Base-by-base conservation (phyloP, 2,797 vertebrate species). In the Garrulus glandarius region DNA sequence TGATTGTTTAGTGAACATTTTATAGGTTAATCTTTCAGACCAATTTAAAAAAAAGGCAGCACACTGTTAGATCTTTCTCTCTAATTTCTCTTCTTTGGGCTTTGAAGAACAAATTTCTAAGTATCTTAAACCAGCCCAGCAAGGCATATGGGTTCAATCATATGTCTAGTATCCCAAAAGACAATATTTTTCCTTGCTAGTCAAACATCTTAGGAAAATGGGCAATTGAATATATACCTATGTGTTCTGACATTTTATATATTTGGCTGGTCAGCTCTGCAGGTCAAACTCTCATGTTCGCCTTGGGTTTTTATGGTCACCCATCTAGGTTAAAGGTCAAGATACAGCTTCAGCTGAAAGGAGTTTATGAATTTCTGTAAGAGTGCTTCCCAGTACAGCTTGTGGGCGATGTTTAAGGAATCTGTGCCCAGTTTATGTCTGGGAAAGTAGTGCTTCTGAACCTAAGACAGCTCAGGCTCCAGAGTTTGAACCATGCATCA, bases 201-300 rank as follows among this genome's bases (percentile, higher is more conserved):
- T 70, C 24, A 78, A 50, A 37, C 20, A 47, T 34, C 44, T 23
- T 11, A 79, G 65, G 55, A 34, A 76, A 89, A 49, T 1, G 15
- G 34, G 9, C 36, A 55, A 6, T 41, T 87, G 18, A 6, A 21
- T 17, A 15, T 27, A 17, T 36, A 13, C 9, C 3, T 20, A 3
- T 26, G 13, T 22, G 20, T 81, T 50, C 32, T 36, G 57, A 39
- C 8, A 13, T 59, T 46, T 44, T 26, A 22, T 65, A 2, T 39
- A 39, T 92, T 85, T 69, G 32, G 23, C n/a, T 46, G 46, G 32
- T 82, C 10, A 22, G 6, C 70, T 60, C 57, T 60, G 12, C 34
- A 49, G 24, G 39, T 52, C 34, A 72, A 53, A 49, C 26, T 82
- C 34, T 11, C 13, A 1, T 0, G 0, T 72, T 53, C 30, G 43